A percentile compares a stretch with the other conserved stretches of the same genome.
Conservation (phyloP, 2,888 invertebrate genomes). For the Drosophila mayaguana region DNA sequence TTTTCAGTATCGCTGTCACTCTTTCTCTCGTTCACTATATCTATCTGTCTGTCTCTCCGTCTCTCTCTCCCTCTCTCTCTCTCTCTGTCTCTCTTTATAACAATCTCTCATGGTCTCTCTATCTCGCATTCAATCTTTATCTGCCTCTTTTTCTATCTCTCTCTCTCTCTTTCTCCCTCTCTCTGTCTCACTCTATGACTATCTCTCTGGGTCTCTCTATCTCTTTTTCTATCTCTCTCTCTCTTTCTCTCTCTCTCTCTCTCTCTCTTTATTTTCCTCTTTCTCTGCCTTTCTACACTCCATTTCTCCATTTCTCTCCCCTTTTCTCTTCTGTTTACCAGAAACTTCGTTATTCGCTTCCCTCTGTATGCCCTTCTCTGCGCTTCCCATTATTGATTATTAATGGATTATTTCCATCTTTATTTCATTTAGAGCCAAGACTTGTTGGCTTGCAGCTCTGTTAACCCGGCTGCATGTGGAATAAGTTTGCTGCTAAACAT, state of each 20-base stretch:
- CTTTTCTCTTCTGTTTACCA: too few relatives aligned
- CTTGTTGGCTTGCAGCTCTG: not conserved
- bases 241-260: not conserved
- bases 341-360: too few relatives aligned
- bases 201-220: not conserved
- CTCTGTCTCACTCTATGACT: too few relatives aligned
- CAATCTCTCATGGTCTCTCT: not conserved
- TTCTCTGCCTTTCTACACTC: too few relatives aligned
- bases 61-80: not conserved
- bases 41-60: not conserved
- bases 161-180: not conserved
- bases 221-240: rapidly evolving
- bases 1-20: not conserved
- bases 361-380: too few relatives aligned
- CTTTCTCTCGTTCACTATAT: not conserved
- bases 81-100: not conserved
- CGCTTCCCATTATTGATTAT: too few relatives aligned
- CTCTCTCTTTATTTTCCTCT: too few relatives aligned
- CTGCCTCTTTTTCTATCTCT: not conserved
- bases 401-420: too few relatives aligned
- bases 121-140: not conserved
- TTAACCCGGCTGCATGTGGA: constrained; percentile 1
- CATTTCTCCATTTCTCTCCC: too few relatives aligned
- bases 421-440: not conserved
- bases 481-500: not conserved